These are phyloP conservation scores for Diorhabda elongata DNA, from an alignment of 1,140 invertebrate genomes.

Conservation along the genomic window DNA sequence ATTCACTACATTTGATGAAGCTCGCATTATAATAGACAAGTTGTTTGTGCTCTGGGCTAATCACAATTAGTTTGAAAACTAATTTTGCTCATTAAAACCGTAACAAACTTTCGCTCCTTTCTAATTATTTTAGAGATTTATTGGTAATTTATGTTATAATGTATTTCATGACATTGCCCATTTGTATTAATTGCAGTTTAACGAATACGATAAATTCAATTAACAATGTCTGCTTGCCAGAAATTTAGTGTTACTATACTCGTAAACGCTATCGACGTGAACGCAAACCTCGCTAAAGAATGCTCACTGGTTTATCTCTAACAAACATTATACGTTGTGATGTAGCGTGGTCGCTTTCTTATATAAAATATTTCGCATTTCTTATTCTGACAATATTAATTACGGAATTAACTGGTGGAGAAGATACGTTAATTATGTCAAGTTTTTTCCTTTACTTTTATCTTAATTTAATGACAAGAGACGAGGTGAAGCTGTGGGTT, in stretches of 20 bases:
- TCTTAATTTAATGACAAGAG: conserved; percentile 6
- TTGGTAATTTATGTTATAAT: too few relatives aligned
- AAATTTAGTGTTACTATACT: background rate
- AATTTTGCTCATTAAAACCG: too few relatives aligned
- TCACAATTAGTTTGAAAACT: too few relatives aligned
- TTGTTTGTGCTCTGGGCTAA: too few relatives aligned
- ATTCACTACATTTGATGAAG: too few relatives aligned
- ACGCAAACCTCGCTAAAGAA: conserved; percentile 15
- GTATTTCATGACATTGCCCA: too few relatives aligned
- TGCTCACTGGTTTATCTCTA: conserved; percentile 11
- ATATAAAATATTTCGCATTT: conserved; percentile 18
- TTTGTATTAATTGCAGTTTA: too few relatives aligned
- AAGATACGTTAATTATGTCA: conserved; percentile 12
- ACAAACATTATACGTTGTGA: conserved; percentile 19
- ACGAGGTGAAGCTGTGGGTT: background rate
- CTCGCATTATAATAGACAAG: too few relatives aligned
- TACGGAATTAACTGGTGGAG: conserved; percentile 11
- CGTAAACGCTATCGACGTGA: background rate
- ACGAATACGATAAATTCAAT: too few relatives aligned
- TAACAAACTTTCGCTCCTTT: too few relatives aligned
- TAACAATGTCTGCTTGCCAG: background rate
- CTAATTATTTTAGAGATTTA: too few relatives aligned
- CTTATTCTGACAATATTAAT: conserved; percentile 8
- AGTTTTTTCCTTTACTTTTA: conserved; percentile 8
- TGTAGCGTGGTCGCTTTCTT: conserved; percentile 7